Base-by-base conservation (phyloP, 1,140 invertebrate genomes). In the Drosophila erecta region DNA sequence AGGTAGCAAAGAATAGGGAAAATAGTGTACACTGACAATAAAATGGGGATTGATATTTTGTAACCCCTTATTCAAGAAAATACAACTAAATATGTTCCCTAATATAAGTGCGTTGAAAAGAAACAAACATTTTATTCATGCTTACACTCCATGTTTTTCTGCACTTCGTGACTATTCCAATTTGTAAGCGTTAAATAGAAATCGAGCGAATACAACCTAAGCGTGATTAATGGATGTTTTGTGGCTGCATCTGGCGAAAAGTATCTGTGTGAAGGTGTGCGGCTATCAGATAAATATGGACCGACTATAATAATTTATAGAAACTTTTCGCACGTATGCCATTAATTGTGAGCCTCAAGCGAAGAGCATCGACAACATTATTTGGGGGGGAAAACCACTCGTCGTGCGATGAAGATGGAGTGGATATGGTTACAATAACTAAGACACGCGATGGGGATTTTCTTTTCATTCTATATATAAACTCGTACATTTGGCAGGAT, bases 271-370 rank as follows among this genome's bases (percentile, higher is more conserved):
- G 7, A 38, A 59, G 47, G 15, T 54, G 35, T 74, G 51, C n/a
- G 44, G 33, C 72, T 75, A 60, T 51, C 59, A 75, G 47, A 75
- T 57, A 57, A 60, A 54, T 59, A 54, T 15, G 60, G 27, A 41
- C 17, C 44, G 5, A 65, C 61, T 53, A 76, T 74, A 77, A 81
- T 77, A 75, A 76, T 81, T 86, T 87, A 72, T 75, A 75, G 61
- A 64, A 79, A 76, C 49, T 79, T 71, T 83, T 81, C 44, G 71
- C 76, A 76, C 74, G 73, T 83, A 40, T 66, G 56, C 71, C 81
- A 87, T 86, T 87, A 87, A 76, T 83, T 79, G 75, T 67, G 76
- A 76, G 62, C 81, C 64, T 65, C 76, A 50, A 49, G 47, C 47
- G 69, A 40, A 35, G 43, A 66, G 27, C 66, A 55, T 53, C 47